phyloP scores from a whole-genome alignment of 1,140 invertebrate species.

The Drosophila carrolli region DNA sequence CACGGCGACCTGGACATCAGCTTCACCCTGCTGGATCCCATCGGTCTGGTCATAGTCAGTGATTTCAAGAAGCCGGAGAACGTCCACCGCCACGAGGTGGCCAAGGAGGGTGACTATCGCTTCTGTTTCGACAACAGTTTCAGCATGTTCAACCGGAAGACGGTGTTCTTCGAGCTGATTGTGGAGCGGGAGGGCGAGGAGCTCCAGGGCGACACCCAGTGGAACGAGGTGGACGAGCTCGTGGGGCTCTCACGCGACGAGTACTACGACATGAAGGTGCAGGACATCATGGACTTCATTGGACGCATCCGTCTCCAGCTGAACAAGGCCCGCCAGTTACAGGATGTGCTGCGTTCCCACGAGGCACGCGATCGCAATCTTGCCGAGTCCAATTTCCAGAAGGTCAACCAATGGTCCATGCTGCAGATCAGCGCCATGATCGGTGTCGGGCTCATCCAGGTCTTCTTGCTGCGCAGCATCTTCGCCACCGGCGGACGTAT shows the following conservation, averaged over 20 bases:
- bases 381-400: constrained; percentile 90
- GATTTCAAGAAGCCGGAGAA: constrained; percentile 91
- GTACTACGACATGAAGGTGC: constrained; percentile 87
- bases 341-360: constrained; percentile 89
- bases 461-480: constrained; percentile 88
- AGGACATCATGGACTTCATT: constrained; percentile 88
- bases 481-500: constrained; percentile 88
- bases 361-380: constrained; percentile 92
- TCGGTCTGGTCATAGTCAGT: constrained; percentile 87
- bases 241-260: constrained; percentile 85
- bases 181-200: constrained; percentile 87
- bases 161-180: constrained; percentile 92
- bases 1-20: constrained; percentile 92
- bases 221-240: constrained; percentile 84
- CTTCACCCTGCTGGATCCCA: constrained; percentile 88
- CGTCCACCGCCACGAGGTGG: constrained; percentile 87
- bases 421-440: constrained; percentile 90
- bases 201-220: constrained; percentile 85
- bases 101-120: constrained; percentile 89
- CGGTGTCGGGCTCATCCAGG: constrained; percentile 88
- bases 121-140: constrained; percentile 94
- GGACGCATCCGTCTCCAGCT: constrained; percentile 87
- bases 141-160: constrained; percentile 91
- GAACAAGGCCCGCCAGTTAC: constrained; percentile 88
- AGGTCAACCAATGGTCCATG: constrained; percentile 90